Conservation (phyloP, 2,113 vertebrate genomes). For the Taxidea taxus region DNA sequence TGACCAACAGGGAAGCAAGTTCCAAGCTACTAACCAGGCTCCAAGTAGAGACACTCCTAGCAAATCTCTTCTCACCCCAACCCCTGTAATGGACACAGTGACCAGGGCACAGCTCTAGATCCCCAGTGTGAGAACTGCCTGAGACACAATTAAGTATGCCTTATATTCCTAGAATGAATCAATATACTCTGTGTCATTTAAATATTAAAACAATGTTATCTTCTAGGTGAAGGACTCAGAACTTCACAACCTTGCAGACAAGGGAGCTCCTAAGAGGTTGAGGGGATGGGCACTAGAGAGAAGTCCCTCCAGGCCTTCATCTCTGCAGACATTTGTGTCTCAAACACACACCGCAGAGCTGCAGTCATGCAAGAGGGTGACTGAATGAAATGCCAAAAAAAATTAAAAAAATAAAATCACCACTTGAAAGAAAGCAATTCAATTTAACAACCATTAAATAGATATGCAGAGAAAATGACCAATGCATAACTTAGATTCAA, state of each 20-base stretch:
- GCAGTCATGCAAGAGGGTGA: not conserved
- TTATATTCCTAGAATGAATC: not conserved
- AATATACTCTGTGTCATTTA: not conserved
- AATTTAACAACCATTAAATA: constrained; percentile 64
- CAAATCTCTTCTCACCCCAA: no score
- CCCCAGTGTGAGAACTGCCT: not conserved
- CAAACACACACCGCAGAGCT: not conserved
- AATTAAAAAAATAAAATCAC: not conserved
- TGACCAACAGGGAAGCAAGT: not conserved
- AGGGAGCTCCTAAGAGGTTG: not conserved
- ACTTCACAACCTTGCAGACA: not conserved
- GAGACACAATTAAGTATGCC: fast-evolving
- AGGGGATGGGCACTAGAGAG: no score
- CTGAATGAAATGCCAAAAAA: not conserved
- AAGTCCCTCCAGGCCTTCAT: not conserved
- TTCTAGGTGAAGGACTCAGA: constrained; percentile 16
- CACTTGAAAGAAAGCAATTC: constrained; percentile 67
- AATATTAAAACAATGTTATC: not conserved
- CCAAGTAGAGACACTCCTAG: not conserved
- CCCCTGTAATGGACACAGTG: not conserved
- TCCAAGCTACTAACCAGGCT: not conserved
- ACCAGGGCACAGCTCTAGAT: not conserved
- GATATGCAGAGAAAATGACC: constrained; percentile 41
- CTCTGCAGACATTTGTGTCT: not conserved
- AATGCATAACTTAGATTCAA: constrained; percentile 49